Base-by-base conservation (phyloP, 2,888 invertebrate species). In the Caenorhabditis sp. region DNA sequence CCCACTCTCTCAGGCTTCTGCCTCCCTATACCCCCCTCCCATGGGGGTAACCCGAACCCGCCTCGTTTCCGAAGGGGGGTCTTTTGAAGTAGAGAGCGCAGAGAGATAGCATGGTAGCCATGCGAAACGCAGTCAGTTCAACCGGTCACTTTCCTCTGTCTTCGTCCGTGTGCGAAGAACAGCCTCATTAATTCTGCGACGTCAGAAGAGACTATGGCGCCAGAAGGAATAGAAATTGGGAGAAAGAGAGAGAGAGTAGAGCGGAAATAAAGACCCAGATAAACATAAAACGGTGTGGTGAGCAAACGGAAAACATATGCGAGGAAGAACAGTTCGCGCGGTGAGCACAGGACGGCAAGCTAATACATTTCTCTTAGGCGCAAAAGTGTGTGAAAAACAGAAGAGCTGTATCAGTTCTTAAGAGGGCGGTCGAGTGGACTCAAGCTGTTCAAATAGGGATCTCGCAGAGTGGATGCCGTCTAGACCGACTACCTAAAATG, bases 1-100 rank as follows among this genome's bases (percentile, higher is more conserved):
- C 80, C 66, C 66, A 31, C 41, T 38, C 24, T 26, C 35, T 56
- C 7, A 58, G 41, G 72, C 70, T 63, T 79, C 31, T 68, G 19
- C 66, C 28, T 47, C 61, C 58, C 58, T 38, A 49, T 2, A 2
- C 59, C 35, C 38, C 26, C 63, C 54, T 1, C 26, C 72, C 59
- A 49, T 69, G 72, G 70, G 72, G 64, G 72, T 80, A 72, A 80
- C 80, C 80, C 80, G 80, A 72, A 66, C 72, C 64, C 79, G 70
- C 70, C 77, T 79, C 58, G 64, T 79, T 70, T 63, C 54, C 63
- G 76, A 44, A 58, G n/a, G 35, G n/a, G 49, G 41, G 56, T 10
- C 38, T 38, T 38, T 5, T 38, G 38, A 38, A 38, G 38, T 10
- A 10, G 26, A 26, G 26, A 44, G n/a, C n/a, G n/a, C n/a, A 38